A percentile compares a stretch with the other conserved stretches of the same genome.
These are phyloP conservation scores for Cossypha niveicapilla DNA, from an alignment of 2,797 vertebrate species.

Conservation along the genomic window DNA sequence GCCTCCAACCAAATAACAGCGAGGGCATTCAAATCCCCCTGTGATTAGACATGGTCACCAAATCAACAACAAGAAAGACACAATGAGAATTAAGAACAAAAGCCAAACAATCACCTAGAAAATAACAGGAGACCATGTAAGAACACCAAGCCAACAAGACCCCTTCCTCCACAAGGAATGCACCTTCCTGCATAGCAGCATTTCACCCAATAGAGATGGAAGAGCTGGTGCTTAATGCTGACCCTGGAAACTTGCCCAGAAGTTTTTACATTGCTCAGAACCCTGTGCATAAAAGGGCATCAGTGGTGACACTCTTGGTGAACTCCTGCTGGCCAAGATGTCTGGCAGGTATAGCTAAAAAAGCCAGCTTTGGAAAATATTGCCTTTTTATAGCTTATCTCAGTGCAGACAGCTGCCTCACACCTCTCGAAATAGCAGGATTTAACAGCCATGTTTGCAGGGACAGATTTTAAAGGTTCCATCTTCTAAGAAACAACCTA, in stretches of 20 bases:
- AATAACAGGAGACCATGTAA: neutral
- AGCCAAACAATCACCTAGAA: neutral
- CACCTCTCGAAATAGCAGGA: slow-evolving; percentile 50
- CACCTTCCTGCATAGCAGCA: neutral
- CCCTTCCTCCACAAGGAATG: neutral
- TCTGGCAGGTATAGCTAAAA: slow-evolving; percentile 32
- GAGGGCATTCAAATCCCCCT: neutral
- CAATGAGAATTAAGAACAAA: neutral
- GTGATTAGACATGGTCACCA: neutral
- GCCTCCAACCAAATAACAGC: neutral
- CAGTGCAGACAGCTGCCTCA: slow-evolving; percentile 28
- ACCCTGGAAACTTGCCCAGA: slow-evolving; percentile 5
- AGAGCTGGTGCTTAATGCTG: neutral
- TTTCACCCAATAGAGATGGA: neutral
- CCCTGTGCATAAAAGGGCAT: neutral
- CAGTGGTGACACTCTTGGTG: neutral
- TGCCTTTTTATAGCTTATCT: slow-evolving; percentile 51
- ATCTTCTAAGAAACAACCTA: slow-evolving; percentile 69
- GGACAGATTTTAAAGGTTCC: slow-evolving; percentile 65
- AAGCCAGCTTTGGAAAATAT: neutral
- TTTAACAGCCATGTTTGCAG: slow-evolving; percentile 57
- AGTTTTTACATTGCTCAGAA: neutral
- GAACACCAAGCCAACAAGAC: neutral
- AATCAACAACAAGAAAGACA: neutral
- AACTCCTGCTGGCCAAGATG: neutral